Conservation (phyloP, 37 sponge, comb jelly and placozoan genomes). For the Oscarella lobularis region DNA sequence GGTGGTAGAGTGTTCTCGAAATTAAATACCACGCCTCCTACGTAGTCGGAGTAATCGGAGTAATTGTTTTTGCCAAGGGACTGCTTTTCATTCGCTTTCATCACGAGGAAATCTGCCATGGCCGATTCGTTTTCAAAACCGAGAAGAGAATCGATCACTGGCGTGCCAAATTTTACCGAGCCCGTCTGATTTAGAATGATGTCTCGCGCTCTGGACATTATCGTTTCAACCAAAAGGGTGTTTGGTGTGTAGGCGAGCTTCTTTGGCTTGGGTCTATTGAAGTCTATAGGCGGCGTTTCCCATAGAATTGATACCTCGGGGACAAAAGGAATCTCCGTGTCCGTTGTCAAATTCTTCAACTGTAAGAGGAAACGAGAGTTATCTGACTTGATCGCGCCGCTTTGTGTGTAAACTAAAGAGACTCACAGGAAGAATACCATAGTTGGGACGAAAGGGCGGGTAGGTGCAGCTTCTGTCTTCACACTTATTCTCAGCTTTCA, state of each 20-base stretch:
- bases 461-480: too few species aligned
- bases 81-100: not conserved
- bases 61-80: not conserved
- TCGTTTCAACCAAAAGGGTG: not conserved
- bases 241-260: not conserved
- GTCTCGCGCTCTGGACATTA: not conserved
- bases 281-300: not conserved
- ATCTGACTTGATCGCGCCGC: too few species aligned
- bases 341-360: not conserved
- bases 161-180: too few species aligned
- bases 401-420: too few species aligned
- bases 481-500: constrained; percentile 1
- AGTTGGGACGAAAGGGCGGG: too few species aligned
- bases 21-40: not conserved
- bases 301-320: not conserved
- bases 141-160: not conserved
- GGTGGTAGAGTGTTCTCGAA: not conserved
- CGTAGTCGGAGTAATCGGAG: not conserved
- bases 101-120: not conserved
- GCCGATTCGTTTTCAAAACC: not conserved
- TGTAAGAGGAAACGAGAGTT: too few species aligned
- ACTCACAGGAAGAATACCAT: too few species aligned
- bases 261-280: not conserved
- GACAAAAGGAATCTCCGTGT: not conserved
- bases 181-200: not conserved